Percentiles rank a stretch among this genome's conserved stretches.
Conservation (phyloP, 2,888 invertebrate species). For the Ptycholaimellus sp. region DNA sequence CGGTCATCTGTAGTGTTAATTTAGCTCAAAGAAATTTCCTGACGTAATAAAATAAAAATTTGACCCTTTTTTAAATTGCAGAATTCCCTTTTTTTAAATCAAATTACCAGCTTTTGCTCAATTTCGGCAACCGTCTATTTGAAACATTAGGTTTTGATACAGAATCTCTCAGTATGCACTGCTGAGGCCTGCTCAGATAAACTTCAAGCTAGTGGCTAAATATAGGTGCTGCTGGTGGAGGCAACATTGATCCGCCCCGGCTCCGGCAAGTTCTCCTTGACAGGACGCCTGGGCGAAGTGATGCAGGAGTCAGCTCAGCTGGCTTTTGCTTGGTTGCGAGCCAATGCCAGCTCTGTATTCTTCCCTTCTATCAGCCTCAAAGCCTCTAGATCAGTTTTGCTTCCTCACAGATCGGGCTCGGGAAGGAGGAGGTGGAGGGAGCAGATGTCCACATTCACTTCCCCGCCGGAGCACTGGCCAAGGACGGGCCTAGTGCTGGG, state of each 20-base stretch:
- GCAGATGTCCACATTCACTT: constrained; percentile 35
- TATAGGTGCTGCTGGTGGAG: not conserved
- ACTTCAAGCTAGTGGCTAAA: too few species aligned
- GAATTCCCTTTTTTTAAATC: too few species aligned
- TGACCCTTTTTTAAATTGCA: too few species aligned
- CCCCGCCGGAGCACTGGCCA: constrained; percentile 35
- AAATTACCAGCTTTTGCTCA: too few species aligned
- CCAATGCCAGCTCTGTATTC: constrained; percentile 21
- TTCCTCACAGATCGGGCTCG: not conserved
- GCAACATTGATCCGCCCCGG: not conserved
- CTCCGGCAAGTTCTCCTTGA: constrained; percentile 32
- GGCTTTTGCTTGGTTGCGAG: constrained; percentile 35
- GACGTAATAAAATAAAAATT: too few species aligned
- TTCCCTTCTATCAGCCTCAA: too few species aligned
- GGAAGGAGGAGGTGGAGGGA: constrained; percentile 12
- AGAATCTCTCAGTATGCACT: too few species aligned
- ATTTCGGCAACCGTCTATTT: too few species aligned
- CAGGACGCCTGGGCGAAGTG: constrained; percentile 36
- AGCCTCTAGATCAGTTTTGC: too few species aligned
- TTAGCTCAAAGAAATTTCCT: too few species aligned
- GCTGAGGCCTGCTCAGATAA: not conserved
- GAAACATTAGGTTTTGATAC: too few species aligned
- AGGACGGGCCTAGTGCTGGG: constrained; percentile 37
- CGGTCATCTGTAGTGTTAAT: too few species aligned
- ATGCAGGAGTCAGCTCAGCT: constrained; percentile 37